Conservation (phyloP, 2,797 vertebrate genomes). For the Sciaenops ocellatus region DNA sequence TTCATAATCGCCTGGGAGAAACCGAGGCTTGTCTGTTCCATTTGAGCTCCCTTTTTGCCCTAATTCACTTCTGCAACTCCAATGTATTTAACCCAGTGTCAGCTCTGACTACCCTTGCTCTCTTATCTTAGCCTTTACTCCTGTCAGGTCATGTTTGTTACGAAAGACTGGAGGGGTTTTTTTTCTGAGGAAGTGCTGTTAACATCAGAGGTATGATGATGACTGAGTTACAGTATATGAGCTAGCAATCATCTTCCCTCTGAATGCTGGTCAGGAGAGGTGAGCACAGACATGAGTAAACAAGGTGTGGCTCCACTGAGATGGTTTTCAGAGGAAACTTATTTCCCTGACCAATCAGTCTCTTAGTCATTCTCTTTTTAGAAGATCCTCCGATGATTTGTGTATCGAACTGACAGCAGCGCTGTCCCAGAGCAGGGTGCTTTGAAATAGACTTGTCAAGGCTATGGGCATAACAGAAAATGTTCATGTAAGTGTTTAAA, state of each 20-base stretch:
- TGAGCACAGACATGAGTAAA: constrained; percentile 50
- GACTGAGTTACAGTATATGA: constrained; percentile 70
- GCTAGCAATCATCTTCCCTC: constrained; percentile 56
- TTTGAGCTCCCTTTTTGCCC: constrained; percentile 74
- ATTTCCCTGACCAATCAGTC: constrained; percentile 48
- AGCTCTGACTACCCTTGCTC: constrained; percentile 62
- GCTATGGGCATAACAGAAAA: constrained; percentile 51
- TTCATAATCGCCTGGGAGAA: constrained; percentile 76
- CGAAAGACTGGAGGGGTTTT: constrained; percentile 68
- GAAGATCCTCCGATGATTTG: constrained; percentile 51
- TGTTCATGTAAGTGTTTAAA: constrained; percentile 69
- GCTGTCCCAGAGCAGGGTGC: constrained; percentile 32
- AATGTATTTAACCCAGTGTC: constrained; percentile 81
- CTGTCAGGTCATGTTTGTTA: constrained; percentile 80
- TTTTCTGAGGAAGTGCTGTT: constrained; percentile 58
- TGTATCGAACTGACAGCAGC: constrained; percentile 47
- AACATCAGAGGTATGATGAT: constrained; percentile 62
- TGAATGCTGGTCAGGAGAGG: constrained; percentile 44
- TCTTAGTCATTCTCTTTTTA: constrained; percentile 58
- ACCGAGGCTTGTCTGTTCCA: constrained; percentile 74
- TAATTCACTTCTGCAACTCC: constrained; percentile 76
- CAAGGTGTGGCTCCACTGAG: constrained; percentile 64
- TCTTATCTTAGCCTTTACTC: constrained; percentile 70
- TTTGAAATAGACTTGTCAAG: constrained; percentile 59
- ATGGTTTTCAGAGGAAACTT: constrained; percentile 51